Conservation (phyloP, 2,797 vertebrate genomes). For the Clarias laeviceps region DNA sequence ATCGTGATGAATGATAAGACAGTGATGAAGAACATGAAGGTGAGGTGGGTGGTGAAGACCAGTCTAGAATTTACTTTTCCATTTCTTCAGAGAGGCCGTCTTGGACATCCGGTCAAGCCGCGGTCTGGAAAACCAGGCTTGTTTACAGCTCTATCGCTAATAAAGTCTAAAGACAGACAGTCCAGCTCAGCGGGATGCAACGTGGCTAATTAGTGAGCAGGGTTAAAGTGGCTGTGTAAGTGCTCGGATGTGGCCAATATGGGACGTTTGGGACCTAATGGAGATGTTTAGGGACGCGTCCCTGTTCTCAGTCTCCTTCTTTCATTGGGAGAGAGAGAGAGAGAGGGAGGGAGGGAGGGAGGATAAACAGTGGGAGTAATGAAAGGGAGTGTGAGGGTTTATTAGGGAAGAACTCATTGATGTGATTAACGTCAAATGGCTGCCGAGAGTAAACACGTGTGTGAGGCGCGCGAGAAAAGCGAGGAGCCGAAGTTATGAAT, state of each 20-base stretch:
- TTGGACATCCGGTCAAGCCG: not conserved
- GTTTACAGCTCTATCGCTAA: not conserved
- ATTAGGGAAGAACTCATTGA: constrained; percentile 49
- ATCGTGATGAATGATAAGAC: not conserved
- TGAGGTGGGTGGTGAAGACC: not conserved
- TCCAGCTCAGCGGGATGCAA: not conserved
- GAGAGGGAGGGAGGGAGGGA: not conserved
- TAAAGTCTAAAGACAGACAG: not conserved
- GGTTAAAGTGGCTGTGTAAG: constrained; percentile 16
- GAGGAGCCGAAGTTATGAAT: constrained; percentile 48
- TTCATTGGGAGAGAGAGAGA: not conserved
- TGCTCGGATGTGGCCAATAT: not conserved
- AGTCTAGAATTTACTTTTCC: not conserved
- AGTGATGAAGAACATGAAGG: not conserved
- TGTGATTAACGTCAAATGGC: constrained; percentile 48
- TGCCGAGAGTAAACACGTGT: constrained; percentile 49
- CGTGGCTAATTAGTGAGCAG: not conserved
- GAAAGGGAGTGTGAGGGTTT: constrained; percentile 44
- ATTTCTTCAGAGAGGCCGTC: no score
- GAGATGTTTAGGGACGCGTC: not conserved
- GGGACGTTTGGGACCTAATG: constrained; percentile 5
- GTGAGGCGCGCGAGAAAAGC: constrained; percentile 45
- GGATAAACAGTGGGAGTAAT: constrained; percentile 46
- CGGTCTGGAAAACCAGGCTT: not conserved
- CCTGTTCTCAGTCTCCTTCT: not conserved